Base-by-base conservation (phyloP, 2,113 vertebrate genomes). In the Centropus unirufus region DNA sequence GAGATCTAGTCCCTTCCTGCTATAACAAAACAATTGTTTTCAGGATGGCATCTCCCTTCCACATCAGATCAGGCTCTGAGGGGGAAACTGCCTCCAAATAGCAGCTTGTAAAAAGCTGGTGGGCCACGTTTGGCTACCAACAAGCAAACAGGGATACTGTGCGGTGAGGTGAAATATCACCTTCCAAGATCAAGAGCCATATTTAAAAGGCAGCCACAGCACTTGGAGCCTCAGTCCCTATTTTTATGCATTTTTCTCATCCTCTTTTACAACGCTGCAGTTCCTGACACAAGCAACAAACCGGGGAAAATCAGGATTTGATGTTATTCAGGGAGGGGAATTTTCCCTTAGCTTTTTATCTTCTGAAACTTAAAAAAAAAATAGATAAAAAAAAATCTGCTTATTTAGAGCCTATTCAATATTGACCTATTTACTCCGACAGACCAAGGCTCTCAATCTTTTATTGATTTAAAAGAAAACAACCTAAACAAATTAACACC, bases 401-500 rank as follows among this genome's bases (percentile, higher is more conserved):
- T 92, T 93, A 73, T 94, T 95, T 95, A 88, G 72, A 85, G 63
- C 79, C 91, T 85, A 32, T 85, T 94, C 81, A 58, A 61, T 94
- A 96, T 96, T 95, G 94, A 96, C 96, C 92, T 97, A 92, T 96
- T 96, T 96, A 96, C 90, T 92, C 68, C 26, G 5, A 55, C 78
- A 92, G 94, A 80, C 83, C 91, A 40, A 87, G 84, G 59, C 85
- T 89, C 85, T 90, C 95, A 87, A 90, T 91, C 95, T 94, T 92
- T 67, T 63, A 96, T 94, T 63, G 92, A 97, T 96, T 92, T 83
- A 22, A 88, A 94, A 92, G 68, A 83, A 96, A 94, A 93, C 95
- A 93, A 91, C 79, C 79, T 74, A 82, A 96, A 95, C 85, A 90
- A 90, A 96, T 83, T 62, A 95, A 85, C 62, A 23, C 18, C 18